A percentile compares a stretch with the other conserved stretches of the same genome.
These are phyloP conservation scores for Hycleus phaleratus DNA, from an alignment of 1,140 invertebrate genomes.

Conservation along the genomic window DNA sequence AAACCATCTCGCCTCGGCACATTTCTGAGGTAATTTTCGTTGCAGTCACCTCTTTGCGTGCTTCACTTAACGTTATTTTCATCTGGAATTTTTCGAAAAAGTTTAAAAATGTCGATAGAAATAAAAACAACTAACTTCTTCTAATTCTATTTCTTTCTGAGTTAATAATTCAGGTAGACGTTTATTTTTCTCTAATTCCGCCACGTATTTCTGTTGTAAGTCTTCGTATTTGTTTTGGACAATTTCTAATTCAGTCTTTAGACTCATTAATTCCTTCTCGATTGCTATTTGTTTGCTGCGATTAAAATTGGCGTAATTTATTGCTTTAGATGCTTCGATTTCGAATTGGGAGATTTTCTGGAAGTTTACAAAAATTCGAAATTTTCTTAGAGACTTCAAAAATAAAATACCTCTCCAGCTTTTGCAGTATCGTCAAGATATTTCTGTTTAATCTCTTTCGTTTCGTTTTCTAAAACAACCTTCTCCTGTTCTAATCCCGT, in stretches of 20 bases:
- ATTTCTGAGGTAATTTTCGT: conserved; percentile 47
- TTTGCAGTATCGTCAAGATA: conserved; percentile 32
- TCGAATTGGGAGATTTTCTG: conserved; percentile 56
- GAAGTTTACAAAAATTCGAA: conserved; percentile 18
- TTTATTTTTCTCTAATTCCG: conserved; percentile 45
- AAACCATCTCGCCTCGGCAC: conserved; percentile 48
- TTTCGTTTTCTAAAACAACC: conserved; percentile 20
- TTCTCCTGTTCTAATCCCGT: conserved; percentile 33
- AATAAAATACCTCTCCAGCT: conserved; percentile 23
- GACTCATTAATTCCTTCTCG: conserved; percentile 26
- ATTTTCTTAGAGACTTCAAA: not conserved
- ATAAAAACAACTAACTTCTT: conserved; percentile 41
- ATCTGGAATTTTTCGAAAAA: conserved; percentile 20
- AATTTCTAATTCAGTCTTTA: conserved; percentile 37
- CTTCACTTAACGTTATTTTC: conserved; percentile 31
- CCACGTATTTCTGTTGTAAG: conserved; percentile 44
- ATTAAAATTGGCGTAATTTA: conserved; percentile 56
- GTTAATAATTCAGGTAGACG: conserved; percentile 46
- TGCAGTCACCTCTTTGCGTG: conserved; percentile 42
- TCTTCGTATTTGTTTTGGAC: conserved; percentile 44
- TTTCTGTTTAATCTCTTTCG: conserved; percentile 26
- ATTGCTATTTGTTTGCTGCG: conserved; percentile 52
- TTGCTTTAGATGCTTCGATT: conserved; percentile 56
- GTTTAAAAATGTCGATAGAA: not conserved
- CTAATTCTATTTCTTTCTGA: conserved; percentile 45